Conservation (phyloP, 2,113 vertebrate genomes). For the Tylochromis polylepis region DNA sequence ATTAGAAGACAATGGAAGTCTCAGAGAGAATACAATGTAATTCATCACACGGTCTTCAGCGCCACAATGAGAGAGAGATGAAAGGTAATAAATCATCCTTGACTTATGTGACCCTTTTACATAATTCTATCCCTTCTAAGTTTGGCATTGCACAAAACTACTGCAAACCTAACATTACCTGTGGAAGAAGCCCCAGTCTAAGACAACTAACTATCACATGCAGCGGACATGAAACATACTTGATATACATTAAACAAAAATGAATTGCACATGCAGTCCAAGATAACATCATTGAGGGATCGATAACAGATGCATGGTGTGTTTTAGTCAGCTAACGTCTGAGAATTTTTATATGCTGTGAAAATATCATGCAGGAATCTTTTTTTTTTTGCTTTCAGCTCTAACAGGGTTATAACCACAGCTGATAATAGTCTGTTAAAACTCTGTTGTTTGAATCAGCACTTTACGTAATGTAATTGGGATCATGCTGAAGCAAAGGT, state of each 20-base stretch:
- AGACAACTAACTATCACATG: not conserved
- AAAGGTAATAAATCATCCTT: conserved; percentile 45
- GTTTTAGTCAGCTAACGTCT: conserved; percentile 4
- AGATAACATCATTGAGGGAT: not conserved
- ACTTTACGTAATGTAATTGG: conserved; percentile 68
- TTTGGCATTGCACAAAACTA: not conserved
- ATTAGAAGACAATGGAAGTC: conserved; percentile 51
- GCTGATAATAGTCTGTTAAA: conserved; percentile 37
- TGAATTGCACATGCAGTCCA: not conserved
- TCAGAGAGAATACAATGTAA: conserved; percentile 34
- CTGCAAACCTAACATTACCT: not conserved
- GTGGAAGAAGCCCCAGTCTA: not conserved
- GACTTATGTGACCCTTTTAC: conserved; percentile 24
- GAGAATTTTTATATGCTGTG: not conserved
- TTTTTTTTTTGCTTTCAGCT: not conserved
- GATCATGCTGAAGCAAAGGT: conserved; percentile 51
- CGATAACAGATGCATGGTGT: not conserved
- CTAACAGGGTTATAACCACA: not conserved
- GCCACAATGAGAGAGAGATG: conserved; percentile 23
- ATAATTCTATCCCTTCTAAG: not conserved
- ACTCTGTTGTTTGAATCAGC: conserved; percentile 50
- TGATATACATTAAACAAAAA: not conserved
- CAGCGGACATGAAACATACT: not conserved
- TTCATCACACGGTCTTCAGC: conserved; percentile 37
- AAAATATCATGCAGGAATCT: not conserved